These are phyloP conservation scores for Ellobius talpinus DNA, from an alignment of 2,113 vertebrate species.

Conservation along the genomic window DNA sequence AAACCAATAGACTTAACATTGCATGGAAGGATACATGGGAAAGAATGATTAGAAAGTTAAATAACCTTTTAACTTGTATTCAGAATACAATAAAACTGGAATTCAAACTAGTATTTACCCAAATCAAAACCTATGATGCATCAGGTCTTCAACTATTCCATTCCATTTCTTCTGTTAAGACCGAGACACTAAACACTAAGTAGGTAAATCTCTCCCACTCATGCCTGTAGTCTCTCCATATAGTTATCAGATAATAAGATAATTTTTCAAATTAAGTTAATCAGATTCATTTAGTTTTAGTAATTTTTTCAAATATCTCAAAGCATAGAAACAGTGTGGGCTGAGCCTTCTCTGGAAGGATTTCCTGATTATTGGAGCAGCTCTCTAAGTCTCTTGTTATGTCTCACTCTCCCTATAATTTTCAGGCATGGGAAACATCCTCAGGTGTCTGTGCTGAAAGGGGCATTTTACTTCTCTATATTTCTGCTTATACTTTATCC, in stretches of 20 bases:
- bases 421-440: background rate
- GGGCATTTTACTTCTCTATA: background rate
- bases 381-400: background rate
- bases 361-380: background rate
- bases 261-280: background rate
- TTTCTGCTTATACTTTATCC: background rate
- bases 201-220: background rate
- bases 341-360: background rate
- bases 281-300: background rate
- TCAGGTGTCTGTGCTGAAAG: background rate
- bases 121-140: background rate
- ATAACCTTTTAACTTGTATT: background rate
- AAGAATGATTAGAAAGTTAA: background rate
- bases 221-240: background rate
- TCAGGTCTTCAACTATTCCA: background rate
- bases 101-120: background rate
- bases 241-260: background rate
- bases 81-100: background rate
- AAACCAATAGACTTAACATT: background rate
- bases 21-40: background rate
- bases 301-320: background rate
- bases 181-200: background rate
- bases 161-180: background rate
- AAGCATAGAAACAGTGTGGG: background rate
- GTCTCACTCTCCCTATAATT: background rate